Evolutionary conservation across 2,888 invertebrate species (phyloP).

Genomic region (Spodoptera exigua): DNA sequence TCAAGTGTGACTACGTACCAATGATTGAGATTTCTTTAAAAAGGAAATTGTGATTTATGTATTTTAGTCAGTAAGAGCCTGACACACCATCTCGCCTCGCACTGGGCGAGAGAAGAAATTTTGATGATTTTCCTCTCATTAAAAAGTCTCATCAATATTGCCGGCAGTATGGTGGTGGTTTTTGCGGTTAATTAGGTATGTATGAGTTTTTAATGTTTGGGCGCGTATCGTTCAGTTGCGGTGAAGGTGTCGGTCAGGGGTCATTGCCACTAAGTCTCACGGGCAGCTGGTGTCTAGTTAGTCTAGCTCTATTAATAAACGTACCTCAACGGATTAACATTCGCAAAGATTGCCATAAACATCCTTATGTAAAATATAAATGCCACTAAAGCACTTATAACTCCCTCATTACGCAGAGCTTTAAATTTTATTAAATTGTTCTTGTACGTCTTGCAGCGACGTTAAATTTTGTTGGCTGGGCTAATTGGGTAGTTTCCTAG

Average conservation of each 20-base stretch:
- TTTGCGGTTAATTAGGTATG: slow-evolving; percentile 17
- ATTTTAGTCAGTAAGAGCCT: too few relatives aligned
- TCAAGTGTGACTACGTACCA: too few relatives aligned
- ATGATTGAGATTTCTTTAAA: too few relatives aligned
- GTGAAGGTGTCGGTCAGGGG: slow-evolving; percentile 34
- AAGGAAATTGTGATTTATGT: too few relatives aligned
- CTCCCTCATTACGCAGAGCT: not conserved
- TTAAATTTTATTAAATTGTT: not conserved
- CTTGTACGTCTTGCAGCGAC: not conserved
- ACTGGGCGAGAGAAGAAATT: too few relatives aligned
- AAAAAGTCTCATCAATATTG: too few relatives aligned
- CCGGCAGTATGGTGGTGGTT: too few relatives aligned
- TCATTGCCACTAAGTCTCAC: slow-evolving; percentile 46
- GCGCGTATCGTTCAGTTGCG: slow-evolving; percentile 9
- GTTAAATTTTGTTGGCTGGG: not conserved
- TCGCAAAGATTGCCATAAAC: slow-evolving; percentile 18
- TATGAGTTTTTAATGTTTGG: slow-evolving; percentile 10
- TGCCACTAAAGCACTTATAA: slow-evolving; percentile 7
- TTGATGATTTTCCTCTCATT: too few relatives aligned
- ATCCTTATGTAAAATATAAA: slow-evolving; percentile 27
- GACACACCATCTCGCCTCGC: too few relatives aligned
- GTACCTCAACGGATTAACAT: slow-evolving; percentile 49
- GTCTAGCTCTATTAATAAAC: slow-evolving; percentile 47
- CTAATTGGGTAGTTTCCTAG: too few relatives aligned
- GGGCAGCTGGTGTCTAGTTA: slow-evolving; percentile 41